Conservation (phyloP, 2,113 vertebrate species). For the Periophthalmodon schlosseri region DNA sequence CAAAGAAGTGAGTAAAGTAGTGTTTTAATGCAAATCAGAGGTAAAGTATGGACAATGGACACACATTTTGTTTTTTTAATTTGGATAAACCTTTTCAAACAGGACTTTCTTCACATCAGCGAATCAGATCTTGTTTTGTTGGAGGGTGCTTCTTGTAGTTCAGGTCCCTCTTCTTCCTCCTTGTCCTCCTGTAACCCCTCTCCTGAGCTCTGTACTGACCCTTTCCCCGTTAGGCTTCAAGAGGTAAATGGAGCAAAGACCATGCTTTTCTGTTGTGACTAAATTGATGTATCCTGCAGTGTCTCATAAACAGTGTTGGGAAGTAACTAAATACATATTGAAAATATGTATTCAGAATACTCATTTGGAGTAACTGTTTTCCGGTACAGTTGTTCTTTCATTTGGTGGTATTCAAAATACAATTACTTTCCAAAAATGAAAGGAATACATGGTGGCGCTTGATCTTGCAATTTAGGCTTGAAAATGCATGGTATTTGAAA, state of each 20-base stretch:
- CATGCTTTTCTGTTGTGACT: not conserved
- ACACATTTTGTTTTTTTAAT: constrained; percentile 27
- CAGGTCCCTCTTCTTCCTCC: constrained; percentile 67
- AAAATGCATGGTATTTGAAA: not conserved
- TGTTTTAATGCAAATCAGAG: not conserved
- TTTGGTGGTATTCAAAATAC: not conserved
- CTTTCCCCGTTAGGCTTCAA: constrained; percentile 78
- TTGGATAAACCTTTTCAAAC: constrained; percentile 69
- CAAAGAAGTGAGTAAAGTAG: constrained; percentile 48
- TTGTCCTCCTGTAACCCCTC: constrained; percentile 75
- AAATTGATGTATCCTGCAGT: constrained; percentile 17
- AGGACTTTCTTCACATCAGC: constrained; percentile 86
- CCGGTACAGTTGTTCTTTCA: not conserved
- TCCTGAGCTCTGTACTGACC: constrained; percentile 68
- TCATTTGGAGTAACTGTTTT: too few species aligned
- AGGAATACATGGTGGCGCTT: not conserved
- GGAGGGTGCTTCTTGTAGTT: constrained; percentile 72
- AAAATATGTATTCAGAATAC: too few species aligned
- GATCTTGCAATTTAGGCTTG: not conserved
- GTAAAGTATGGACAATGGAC: constrained; percentile 7
- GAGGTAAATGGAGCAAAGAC: constrained; percentile 81
- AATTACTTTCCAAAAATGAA: not conserved
- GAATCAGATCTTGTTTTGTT: constrained; percentile 81
- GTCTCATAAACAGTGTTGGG: constrained; percentile 3
- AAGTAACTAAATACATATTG: too few species aligned